Conservation (phyloP, 2,113 vertebrate species). For the Hemichromis elongatus region DNA sequence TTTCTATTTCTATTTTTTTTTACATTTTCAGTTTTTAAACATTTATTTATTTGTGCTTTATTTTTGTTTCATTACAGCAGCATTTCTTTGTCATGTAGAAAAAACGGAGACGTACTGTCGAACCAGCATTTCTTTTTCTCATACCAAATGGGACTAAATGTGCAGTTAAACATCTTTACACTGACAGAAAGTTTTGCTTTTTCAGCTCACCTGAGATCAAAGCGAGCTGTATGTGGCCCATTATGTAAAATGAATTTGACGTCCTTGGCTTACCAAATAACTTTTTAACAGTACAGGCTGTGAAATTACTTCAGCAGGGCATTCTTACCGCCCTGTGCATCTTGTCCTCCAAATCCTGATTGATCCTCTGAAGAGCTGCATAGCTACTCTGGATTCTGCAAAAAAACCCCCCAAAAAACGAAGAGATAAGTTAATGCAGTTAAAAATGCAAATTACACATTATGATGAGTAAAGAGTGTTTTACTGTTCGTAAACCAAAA, state of each 20-base stretch:
- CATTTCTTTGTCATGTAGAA: neutral
- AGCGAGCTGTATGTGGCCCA: neutral
- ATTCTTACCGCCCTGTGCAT: slow-evolving; percentile 90
- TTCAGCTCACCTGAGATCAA: neutral
- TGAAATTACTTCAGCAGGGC: neutral
- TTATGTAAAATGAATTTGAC: neutral
- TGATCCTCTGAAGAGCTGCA: slow-evolving; percentile 91
- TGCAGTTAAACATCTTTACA: neutral
- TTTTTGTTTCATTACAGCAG: neutral
- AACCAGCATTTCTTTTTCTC: neutral
- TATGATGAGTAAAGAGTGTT: neutral
- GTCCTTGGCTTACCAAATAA: neutral
- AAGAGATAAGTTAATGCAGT: neutral
- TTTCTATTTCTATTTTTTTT: neutral
- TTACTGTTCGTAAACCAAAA: neutral
- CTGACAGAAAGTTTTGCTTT: neutral
- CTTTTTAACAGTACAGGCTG: neutral
- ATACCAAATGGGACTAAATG: neutral
- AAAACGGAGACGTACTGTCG: neutral
- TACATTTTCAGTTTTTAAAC: neutral
- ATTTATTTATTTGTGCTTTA: neutral
- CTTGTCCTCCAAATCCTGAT: slow-evolving; percentile 95
- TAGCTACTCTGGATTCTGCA: slow-evolving; percentile 94
- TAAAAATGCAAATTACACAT: neutral
- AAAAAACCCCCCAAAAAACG: neutral